These are phyloP conservation scores for Choloepus didactylus DNA, from an alignment of 2,797 vertebrate genomes.

Conservation along the genomic window DNA sequence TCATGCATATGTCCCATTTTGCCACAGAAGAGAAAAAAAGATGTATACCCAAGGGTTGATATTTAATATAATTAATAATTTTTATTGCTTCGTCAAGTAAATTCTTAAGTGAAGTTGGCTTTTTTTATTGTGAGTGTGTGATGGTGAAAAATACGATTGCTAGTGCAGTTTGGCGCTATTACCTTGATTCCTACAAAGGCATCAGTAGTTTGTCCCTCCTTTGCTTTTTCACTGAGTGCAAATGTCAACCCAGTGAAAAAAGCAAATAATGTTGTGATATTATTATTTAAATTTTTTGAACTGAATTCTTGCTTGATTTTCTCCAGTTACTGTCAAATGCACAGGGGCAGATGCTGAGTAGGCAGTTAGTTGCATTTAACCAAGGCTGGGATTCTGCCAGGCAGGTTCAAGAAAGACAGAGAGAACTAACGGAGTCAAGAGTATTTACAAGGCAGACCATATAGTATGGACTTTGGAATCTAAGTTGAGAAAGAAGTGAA, in stretches of 20 bases:
- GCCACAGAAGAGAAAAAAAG: constrained; percentile 30
- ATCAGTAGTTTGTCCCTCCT: background rate
- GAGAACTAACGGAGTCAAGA: background rate
- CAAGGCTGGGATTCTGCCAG: background rate
- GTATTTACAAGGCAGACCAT: background rate
- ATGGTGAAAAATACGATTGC: background rate
- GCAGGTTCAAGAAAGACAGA: background rate
- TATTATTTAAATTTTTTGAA: background rate
- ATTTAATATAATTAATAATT: background rate
- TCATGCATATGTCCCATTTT: background rate
- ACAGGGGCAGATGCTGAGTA: background rate
- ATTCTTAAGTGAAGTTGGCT: no score
- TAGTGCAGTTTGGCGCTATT: background rate
- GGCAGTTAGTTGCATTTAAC: background rate
- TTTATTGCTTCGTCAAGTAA: no score
- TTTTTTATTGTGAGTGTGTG: background rate
- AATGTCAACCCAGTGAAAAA: background rate
- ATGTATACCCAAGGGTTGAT: background rate
- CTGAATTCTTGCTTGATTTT: background rate
- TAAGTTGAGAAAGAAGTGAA: background rate
- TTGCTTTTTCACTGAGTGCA: background rate
- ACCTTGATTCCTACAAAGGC: background rate
- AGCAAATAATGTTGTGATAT: background rate
- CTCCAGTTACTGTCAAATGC: background rate
- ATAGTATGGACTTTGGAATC: background rate